Conservation (phyloP, 2,888 invertebrate species). For the Thumatha senex region DNA sequence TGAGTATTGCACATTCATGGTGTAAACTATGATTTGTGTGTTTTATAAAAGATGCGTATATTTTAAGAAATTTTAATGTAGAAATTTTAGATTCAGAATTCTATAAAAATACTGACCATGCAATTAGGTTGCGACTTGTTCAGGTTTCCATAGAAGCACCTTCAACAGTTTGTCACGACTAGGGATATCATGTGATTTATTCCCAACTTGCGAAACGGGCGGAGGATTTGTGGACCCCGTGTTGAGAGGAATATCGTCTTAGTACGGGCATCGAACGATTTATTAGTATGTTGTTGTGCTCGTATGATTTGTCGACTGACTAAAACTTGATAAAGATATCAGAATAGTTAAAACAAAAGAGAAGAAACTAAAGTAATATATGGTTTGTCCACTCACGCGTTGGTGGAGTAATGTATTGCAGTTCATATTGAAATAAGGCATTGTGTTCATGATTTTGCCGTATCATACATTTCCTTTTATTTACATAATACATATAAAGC, state of each 20-base stretch:
- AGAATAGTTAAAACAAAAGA: conserved; percentile 21
- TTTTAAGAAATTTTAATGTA: too few species aligned
- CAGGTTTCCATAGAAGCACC: not conserved
- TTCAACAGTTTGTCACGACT: conserved; percentile 39
- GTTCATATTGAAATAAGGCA: not conserved
- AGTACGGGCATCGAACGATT: conserved; percentile 58
- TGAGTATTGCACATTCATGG: too few species aligned
- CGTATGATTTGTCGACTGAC: conserved; percentile 56
- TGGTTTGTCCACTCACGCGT: conserved; percentile 12
- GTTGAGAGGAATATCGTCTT: conserved; percentile 57
- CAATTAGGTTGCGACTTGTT: too few species aligned
- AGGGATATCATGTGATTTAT: conserved; percentile 61
- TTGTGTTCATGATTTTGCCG: not conserved
- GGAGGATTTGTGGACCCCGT: conserved; percentile 67
- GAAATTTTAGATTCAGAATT: too few species aligned
- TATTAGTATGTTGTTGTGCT: conserved; percentile 49
- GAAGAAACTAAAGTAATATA: conserved; percentile 22
- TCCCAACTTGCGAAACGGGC: conserved; percentile 43
- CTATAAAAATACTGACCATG: too few species aligned
- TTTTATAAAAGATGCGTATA: too few species aligned
- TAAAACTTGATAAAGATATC: conserved; percentile 36
- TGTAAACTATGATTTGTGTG: too few species aligned
- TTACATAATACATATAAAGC: too few species aligned
- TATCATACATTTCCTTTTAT: not conserved
- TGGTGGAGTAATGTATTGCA: conserved; percentile 5